phyloP scores from a whole-genome alignment of 2,797 vertebrate genomes.

The Danio tinwini region DNA sequence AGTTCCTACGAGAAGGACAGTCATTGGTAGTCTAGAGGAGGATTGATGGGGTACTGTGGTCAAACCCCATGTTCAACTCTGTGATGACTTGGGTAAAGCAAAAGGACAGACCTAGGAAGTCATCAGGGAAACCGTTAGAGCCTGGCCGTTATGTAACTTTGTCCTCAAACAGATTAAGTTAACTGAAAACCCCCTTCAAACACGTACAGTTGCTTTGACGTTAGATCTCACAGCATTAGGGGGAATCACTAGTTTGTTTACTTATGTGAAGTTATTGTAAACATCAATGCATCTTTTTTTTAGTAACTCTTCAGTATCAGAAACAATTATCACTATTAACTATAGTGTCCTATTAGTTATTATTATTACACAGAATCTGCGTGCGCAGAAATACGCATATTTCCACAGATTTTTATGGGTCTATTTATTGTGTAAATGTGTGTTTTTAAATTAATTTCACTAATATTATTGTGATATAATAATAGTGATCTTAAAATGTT shows the following conservation, averaged over 20 bases:
- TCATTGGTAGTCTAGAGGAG: slow-evolving; percentile 70
- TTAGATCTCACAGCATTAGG: slow-evolving; percentile 2
- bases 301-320: too few relatives aligned
- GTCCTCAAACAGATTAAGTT: slow-evolving; percentile 40
- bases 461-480: too few relatives aligned
- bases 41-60: slow-evolving; percentile 65
- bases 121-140: slow-evolving; percentile 10
- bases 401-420: too few relatives aligned
- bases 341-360: too few relatives aligned
- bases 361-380: too few relatives aligned
- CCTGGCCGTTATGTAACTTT: slow-evolving; percentile 38
- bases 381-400: too few relatives aligned
- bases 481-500: too few relatives aligned
- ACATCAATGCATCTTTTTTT: background rate
- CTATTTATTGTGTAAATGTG: too few relatives aligned
- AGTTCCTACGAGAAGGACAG: slow-evolving; percentile 44
- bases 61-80: slow-evolving; percentile 69
- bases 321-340: too few relatives aligned
- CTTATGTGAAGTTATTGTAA: background rate
- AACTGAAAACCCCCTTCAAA: slow-evolving; percentile 28
- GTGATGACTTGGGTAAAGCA: slow-evolving; percentile 54
- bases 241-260: background rate
- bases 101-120: slow-evolving; percentile 41
- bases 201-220: slow-evolving; percentile 20
- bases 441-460: too few relatives aligned